These are phyloP conservation scores for Rhinella marina DNA, from an alignment of 2,797 vertebrate species.

Conservation along the genomic window DNA sequence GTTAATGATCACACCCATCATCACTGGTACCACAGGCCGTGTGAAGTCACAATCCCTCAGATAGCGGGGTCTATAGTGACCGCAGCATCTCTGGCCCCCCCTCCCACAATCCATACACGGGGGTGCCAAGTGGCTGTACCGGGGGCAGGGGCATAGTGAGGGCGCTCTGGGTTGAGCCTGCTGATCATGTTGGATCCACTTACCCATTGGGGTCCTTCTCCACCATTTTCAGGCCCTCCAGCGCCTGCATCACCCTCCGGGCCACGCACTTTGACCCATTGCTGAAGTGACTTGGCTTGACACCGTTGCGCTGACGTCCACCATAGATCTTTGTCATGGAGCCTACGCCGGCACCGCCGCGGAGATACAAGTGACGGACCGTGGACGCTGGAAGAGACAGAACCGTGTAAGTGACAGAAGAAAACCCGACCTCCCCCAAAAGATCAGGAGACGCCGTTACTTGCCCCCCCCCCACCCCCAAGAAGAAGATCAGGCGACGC, in stretches of 20 bases:
- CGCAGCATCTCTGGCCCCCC: too few relatives aligned
- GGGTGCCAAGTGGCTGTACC: too few relatives aligned
- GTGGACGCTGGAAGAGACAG: constrained; percentile 81
- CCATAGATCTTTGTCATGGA: constrained; percentile 96
- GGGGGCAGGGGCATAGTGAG: too few relatives aligned
- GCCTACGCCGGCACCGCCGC: constrained; percentile 89
- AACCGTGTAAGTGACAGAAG: neutral
- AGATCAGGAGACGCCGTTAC: neutral
- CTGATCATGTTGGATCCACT: constrained; percentile 57
- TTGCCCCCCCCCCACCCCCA: too few relatives aligned
- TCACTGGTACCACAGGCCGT: too few relatives aligned
- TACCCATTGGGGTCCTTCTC: constrained; percentile 94
- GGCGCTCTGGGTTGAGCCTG: too few relatives aligned
- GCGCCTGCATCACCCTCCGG: constrained; percentile 87
- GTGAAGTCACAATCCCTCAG: too few relatives aligned
- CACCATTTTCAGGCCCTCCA: constrained; percentile 92
- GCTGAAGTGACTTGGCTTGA: constrained; percentile 91
- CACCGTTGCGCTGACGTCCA: constrained; percentile 87
- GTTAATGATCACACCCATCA: neutral
- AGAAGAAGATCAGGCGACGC: too few relatives aligned
- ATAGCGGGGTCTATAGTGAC: too few relatives aligned
- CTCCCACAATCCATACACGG: too few relatives aligned
- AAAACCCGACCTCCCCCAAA: neutral
- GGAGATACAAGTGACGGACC: constrained; percentile 89
- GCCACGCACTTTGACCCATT: constrained; percentile 91